Conservation (phyloP, 2,113 vertebrate genomes). For the Phylloscopus trochilus region DNA sequence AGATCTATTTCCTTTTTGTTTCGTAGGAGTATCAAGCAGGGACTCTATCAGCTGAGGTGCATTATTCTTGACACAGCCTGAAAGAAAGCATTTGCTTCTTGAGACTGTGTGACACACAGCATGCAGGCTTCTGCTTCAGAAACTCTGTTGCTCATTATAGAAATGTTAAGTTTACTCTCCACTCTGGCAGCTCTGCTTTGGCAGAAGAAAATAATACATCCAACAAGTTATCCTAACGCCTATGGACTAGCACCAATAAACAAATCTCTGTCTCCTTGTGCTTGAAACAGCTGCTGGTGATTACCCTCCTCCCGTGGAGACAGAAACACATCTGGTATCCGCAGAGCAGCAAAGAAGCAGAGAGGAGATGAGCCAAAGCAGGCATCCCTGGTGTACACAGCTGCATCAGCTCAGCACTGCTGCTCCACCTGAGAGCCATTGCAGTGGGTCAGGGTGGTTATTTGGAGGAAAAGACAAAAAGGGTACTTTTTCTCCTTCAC, state of each 20-base stretch:
- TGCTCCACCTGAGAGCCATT: not conserved
- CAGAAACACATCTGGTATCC: constrained; percentile 43
- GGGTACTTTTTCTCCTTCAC: fast-evolving
- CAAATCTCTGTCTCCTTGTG: not conserved
- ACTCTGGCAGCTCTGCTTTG: not conserved
- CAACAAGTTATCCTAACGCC: not conserved
- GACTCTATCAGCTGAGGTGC: not conserved
- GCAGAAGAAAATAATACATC: not conserved
- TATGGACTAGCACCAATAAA: not conserved
- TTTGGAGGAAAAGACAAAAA: not conserved
- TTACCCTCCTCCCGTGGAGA: constrained; percentile 31
- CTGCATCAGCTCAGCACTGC: not conserved
- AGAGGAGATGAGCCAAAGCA: not conserved
- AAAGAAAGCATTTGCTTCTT: not conserved
- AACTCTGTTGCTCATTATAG: not conserved
- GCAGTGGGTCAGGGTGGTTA: not conserved
- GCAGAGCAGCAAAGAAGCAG: not conserved
- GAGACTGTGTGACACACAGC: not conserved
- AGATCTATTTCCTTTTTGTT: not conserved
- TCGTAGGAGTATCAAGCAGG: not conserved
- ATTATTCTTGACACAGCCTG: not conserved
- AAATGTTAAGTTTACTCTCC: not conserved
- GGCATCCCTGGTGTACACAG: not conserved
- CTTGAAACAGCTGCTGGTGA: constrained; percentile 36
- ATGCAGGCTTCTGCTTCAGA: not conserved